Evolutionary conservation across 2,888 invertebrate genomes (phyloP), one percentile per base, ranked within the genome.

Genomic region (Endomychus coccineus): DNA sequence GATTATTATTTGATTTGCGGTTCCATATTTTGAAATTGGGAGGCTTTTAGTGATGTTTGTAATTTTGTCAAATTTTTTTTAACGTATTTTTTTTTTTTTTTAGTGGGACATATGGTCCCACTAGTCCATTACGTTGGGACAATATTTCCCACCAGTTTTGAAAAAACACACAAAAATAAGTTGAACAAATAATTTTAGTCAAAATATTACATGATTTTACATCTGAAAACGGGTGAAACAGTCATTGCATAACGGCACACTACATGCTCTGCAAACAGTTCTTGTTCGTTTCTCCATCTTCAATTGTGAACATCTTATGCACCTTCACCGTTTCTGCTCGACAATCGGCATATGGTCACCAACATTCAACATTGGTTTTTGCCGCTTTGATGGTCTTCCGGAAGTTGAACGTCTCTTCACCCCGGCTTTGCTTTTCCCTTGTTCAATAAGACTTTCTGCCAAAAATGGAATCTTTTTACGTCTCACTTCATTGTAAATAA

Each of bases 1-100:
- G 27, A 27, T 27, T 27, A 27, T 27, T 27, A 27, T 27, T 27
- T 27, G 27, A 27, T 27, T 27, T 27, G 27, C 27, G 27, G 27
- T 10, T 27, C 13, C 27, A 27, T 27, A 27, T 27, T 27, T 27
- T 27, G 27, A 27, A 27, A 5, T 5, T 27, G 27, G 11, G 3
- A 27, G 3, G 3, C 11, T 27, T 27, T 27, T 27, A 27, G 11
- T 27, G 27, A 27, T 27, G 27, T 27, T 27, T 12, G 27, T 27
- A 27, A 27, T 27, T 27, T 27, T 27, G 11, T 27, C 10, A 27
- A 27, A 19, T 19, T 7, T 19, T 19, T 27, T 27, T 27, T 27
- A 27, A 27, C 27, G 27, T 27, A 27, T 27, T 27, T 9, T 27
- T n/a, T n/a, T 27, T 3, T 27, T 27, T 27, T 27, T 27, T 27